Conservation (phyloP, 2,888 invertebrate species). For the Crepidodera aurea region DNA sequence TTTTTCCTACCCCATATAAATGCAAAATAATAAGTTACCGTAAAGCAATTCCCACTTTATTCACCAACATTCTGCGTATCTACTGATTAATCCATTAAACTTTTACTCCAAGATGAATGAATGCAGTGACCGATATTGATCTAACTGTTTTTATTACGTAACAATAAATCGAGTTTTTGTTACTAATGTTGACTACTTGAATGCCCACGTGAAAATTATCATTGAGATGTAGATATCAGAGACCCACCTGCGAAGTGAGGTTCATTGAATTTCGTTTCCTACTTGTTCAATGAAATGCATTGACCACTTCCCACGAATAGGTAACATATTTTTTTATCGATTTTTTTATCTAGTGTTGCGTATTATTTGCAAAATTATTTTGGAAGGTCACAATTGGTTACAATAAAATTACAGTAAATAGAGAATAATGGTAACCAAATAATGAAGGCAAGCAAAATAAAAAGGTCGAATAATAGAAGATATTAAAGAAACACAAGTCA, state of each 20-base stretch:
- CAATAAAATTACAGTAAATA: no score
- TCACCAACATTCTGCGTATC: no score
- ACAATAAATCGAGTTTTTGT: slow-evolving; percentile 9
- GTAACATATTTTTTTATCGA: slow-evolving; percentile 25
- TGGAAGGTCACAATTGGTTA: no score
- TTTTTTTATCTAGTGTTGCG: slow-evolving; percentile 19
- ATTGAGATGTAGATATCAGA: slow-evolving; percentile 25
- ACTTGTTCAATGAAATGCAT: slow-evolving; percentile 27
- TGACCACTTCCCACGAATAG: slow-evolving; percentile 41
- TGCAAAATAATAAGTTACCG: no score
- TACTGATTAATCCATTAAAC: not conserved
- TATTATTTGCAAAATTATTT: not conserved
- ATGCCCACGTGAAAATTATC: slow-evolving; percentile 30
- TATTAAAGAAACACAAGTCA: no score
- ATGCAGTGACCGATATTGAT: slow-evolving; percentile 2
- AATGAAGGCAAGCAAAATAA: no score
- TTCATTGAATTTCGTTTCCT: slow-evolving; percentile 22
- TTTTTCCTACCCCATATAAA: no score
- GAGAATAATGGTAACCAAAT: no score
- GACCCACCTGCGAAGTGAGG: slow-evolving; percentile 21
- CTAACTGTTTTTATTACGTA: slow-evolving; percentile 11
- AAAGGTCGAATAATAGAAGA: no score
- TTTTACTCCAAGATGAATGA: not conserved
- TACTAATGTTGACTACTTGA: slow-evolving; percentile 14
- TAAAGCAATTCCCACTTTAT: no score